These are phyloP conservation scores for Lingula anatina DNA, from an alignment of 2,888 invertebrate genomes.

Conservation along the genomic window DNA sequence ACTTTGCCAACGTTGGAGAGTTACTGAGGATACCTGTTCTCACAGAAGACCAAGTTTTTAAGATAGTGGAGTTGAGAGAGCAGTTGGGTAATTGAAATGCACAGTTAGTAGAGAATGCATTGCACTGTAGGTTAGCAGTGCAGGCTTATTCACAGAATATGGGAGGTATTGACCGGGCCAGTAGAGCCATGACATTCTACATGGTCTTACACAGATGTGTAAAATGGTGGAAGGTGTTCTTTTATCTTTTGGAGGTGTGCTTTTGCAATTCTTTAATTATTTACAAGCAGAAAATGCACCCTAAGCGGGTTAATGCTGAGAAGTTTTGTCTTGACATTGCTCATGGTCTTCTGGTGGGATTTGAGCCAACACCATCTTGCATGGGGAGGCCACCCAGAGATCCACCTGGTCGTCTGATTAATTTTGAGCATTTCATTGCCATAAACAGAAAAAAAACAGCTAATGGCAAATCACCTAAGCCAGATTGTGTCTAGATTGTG, in stretches of 20 bases:
- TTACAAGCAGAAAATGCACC: not conserved
- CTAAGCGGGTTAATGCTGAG: slow-evolving; percentile 1
- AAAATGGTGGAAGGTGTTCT: not conserved
- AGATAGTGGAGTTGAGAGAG: too few relatives aligned
- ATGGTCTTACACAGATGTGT: not conserved
- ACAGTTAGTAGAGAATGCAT: too few relatives aligned
- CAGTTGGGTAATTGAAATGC: too few relatives aligned
- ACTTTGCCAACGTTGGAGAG: too few relatives aligned
- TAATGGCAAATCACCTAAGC: not conserved
- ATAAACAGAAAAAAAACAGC: not conserved
- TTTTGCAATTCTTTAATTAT: not conserved
- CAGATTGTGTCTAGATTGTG: not conserved
- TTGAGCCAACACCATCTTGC: not conserved
- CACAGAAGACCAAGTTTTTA: too few relatives aligned
- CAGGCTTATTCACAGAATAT: too few relatives aligned
- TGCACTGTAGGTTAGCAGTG: too few relatives aligned
- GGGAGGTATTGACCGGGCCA: too few relatives aligned
- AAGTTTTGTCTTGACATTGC: slow-evolving; percentile 6
- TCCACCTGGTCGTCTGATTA: not conserved
- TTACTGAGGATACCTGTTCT: too few relatives aligned
- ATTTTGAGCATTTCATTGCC: not conserved
- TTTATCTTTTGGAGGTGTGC: not conserved
- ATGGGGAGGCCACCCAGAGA: slow-evolving; percentile 3
- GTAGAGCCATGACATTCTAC: too few relatives aligned
- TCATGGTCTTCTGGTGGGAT: slow-evolving; percentile 3